Base-by-base conservation (phyloP, 64 coral and sea anemone species). In the Pocillopora damicornis region DNA sequence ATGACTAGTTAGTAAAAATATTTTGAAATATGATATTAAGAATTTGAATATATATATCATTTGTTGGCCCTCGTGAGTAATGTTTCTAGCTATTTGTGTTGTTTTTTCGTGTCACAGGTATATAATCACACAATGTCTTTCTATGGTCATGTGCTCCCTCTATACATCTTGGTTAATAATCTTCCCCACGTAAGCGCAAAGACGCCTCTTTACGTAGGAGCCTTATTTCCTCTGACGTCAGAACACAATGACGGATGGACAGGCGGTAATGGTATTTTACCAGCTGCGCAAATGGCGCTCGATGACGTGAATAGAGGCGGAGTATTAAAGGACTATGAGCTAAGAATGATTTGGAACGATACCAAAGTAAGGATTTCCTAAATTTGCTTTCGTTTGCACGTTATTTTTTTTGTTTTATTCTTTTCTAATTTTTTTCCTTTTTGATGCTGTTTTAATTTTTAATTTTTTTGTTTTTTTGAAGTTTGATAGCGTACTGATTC, bases 291-390 rank as follows among this genome's bases (percentile, higher is more conserved):
- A 34, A 96, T 96, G 38, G 94, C 94, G 22, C 74, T 96, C n/a
- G 88, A 92, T 75, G 82, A 96, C 77, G 88, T 96, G 37, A 92
- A 96, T 37, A 88, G 20, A 25, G 81, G 61, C 26, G 88, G 77
- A 11, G 84, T 96, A 37, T 64, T 96, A 37, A 62, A 23, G 9
- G 61, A 96, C 56, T 96, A 96, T 64, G 82, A 96, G 30, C 35
- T 96, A 38, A 89, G 81, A 63, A 87, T 96, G 81, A 77, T 89
- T 7, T 96, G 94, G 94, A 96, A 92, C 81, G 94, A 96, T 57
- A 96, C 94, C 15, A 64, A 36, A 88, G 94, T 93, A 93, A 63
- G 35, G 15, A 76, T 38, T 61, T 58, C 68, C 64, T 72, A 30
- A 25, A 51, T 51, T 51, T 51, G 42, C 3, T 51, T 51, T 51